These are phyloP conservation scores for Oreotrochilus melanogaster DNA, from an alignment of 2,113 vertebrate species.

Conservation along the genomic window DNA sequence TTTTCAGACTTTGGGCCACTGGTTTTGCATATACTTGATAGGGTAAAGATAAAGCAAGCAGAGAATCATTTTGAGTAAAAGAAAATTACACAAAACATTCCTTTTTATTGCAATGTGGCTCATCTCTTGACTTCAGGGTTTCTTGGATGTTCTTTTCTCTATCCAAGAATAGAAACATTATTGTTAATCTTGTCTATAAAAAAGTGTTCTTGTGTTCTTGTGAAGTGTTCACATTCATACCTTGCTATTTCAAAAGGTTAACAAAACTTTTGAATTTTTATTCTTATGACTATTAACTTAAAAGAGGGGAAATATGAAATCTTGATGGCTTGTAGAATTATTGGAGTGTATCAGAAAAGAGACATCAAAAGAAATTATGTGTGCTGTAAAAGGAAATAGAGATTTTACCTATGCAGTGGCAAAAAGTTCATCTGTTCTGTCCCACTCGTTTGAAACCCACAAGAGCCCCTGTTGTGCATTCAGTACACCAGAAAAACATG, in stretches of 20 bases:
- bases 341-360: not conserved
- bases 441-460: slow-evolving; percentile 8
- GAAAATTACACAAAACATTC: not conserved
- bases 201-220: not conserved
- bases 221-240: too few relatives aligned
- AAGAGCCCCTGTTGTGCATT: not conserved
- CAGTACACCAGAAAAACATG: not conserved
- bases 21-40: not conserved
- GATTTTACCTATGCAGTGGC: not conserved
- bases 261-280: not conserved
- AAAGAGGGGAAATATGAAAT: not conserved
- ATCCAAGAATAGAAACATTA: not conserved
- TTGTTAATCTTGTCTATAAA: not conserved
- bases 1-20: rapidly evolving
- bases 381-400: not conserved
- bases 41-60: not conserved
- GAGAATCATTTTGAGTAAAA: not conserved
- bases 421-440: not conserved
- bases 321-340: not conserved
- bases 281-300: not conserved
- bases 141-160: not conserved
- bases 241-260: not conserved
- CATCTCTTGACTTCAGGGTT: not conserved
- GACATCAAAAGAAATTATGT: not conserved
- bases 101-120: not conserved